Percentiles rank a stretch among this genome's conserved stretches.
Evolutionary conservation across 2,888 invertebrate species (phyloP).

Genomic region (Lottia gigantea): DNA sequence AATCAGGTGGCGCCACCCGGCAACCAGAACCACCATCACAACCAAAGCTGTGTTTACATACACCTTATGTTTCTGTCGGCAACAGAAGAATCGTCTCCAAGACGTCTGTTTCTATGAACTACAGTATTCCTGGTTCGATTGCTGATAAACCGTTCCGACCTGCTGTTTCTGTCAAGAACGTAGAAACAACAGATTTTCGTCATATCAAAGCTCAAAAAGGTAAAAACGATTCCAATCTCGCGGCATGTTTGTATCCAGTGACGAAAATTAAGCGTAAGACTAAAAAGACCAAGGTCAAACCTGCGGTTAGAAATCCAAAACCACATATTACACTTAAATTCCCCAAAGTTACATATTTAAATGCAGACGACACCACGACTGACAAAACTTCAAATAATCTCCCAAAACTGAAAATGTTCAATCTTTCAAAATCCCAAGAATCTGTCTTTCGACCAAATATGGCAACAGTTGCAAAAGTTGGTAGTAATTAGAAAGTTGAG

Average conservation of each 20-base stretch:
- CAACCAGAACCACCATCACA: constrained; percentile 18
- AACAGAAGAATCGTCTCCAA: constrained; percentile 45
- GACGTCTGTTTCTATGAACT: constrained; percentile 56
- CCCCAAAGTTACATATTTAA: constrained; percentile 51
- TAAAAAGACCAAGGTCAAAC: constrained; percentile 17
- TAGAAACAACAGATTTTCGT: constrained; percentile 54
- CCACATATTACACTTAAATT: constrained; percentile 42
- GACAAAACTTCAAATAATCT: constrained; percentile 22
- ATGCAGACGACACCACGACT: constrained; percentile 26
- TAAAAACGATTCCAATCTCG: constrained; percentile 40
- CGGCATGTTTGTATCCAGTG: constrained; percentile 30
- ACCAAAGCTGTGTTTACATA: constrained; percentile 18
- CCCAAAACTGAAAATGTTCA: constrained; percentile 49
- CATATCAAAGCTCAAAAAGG: constrained; percentile 52
- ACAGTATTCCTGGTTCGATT: constrained; percentile 42
- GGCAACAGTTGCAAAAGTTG: constrained; percentile 21
- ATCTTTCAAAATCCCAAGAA: constrained; percentile 44
- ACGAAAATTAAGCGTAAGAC: constrained; percentile 21
- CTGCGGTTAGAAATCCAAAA: constrained; percentile 25
- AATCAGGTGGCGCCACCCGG: not conserved
- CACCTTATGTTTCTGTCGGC: constrained; percentile 15
- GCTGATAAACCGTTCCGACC: constrained; percentile 30
- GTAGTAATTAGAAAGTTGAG: not conserved
- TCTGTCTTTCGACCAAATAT: constrained; percentile 38
- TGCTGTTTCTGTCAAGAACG: constrained; percentile 50